Conservation (phyloP, 2,113 vertebrate species). For the Indri indri region DNA sequence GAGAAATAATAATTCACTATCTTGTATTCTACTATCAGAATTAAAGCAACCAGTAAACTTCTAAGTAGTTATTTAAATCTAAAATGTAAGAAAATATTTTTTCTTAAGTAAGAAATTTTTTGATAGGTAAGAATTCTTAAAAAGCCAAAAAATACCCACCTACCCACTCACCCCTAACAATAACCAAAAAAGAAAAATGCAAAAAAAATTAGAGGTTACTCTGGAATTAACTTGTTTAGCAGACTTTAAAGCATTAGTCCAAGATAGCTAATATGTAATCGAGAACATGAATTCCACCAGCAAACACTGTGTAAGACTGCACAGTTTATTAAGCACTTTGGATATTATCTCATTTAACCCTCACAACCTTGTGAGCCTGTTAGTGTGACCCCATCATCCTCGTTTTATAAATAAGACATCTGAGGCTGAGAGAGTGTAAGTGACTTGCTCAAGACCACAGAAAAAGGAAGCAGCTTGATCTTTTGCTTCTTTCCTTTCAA, state of each 20-base stretch:
- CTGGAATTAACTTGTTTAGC: not conserved
- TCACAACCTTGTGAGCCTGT: not conserved
- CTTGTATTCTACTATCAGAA: not conserved
- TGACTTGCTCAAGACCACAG: not conserved
- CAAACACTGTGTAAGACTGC: not conserved
- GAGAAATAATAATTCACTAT: not conserved
- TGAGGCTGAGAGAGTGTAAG: not conserved
- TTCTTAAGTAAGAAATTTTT: not conserved
- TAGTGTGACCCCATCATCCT: not conserved
- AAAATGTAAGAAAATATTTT: constrained; percentile 29
- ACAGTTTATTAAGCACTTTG: not conserved
- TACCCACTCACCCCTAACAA: not conserved
- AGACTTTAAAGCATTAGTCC: not conserved
- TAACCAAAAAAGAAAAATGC: not conserved
- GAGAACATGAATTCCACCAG: not conserved
- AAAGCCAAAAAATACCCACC: not conserved
- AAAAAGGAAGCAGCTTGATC: not conserved
- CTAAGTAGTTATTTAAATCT: not conserved
- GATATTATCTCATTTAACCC: not conserved
- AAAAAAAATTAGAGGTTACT: not conserved
- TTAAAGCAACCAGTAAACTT: not conserved
- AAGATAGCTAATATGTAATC: not conserved
- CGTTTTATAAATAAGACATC: not conserved
- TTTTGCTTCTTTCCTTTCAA: constrained; percentile 1
- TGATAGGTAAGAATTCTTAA: not conserved